Conservation (phyloP, 2,113 vertebrate species). For the Gymnocephalus cernua region DNA sequence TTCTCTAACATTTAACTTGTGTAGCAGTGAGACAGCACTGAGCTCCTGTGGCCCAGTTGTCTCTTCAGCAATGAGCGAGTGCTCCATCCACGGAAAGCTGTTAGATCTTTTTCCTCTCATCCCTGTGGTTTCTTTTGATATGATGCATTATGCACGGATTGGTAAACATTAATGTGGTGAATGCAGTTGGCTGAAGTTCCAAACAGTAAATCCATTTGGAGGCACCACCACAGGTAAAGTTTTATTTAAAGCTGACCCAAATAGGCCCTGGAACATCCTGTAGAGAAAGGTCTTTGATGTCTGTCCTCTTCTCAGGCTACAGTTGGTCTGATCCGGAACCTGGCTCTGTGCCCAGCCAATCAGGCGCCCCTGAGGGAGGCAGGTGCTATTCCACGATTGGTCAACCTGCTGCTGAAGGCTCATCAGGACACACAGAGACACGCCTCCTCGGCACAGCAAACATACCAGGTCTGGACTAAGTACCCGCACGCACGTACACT, state of each 20-base stretch:
- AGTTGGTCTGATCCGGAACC: slow-evolving; percentile 94
- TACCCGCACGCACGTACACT: background rate
- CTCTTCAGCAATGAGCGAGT: background rate
- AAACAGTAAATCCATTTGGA: slow-evolving; percentile 3
- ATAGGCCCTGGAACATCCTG: slow-evolving; percentile 18
- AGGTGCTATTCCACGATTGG: slow-evolving; percentile 90
- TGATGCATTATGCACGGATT: slow-evolving; percentile 3
- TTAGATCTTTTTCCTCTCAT: slow-evolving; percentile 18
- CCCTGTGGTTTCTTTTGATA: slow-evolving; percentile 34
- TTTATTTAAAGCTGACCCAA: slow-evolving; percentile 41
- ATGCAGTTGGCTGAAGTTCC: slow-evolving; percentile 1
- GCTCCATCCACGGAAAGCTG: background rate
- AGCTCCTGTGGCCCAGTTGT: slow-evolving; percentile 6
- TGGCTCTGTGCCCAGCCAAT: slow-evolving; percentile 94
- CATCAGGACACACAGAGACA: slow-evolving; percentile 96
- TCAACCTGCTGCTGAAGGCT: slow-evolving; percentile 93
- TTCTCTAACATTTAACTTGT: background rate
- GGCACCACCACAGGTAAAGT: background rate
- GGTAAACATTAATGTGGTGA: slow-evolving; percentile 10
- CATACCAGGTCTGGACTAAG: slow-evolving; percentile 88
- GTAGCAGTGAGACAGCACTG: background rate
- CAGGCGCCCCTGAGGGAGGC: slow-evolving; percentile 92
- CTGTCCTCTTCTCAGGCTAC: slow-evolving; percentile 86
- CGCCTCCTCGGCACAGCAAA: slow-evolving; percentile 90
- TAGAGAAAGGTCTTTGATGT: slow-evolving; percentile 27